Base-by-base conservation (phyloP, 2,113 vertebrate genomes). In the Brachyhypopomus gauderio region DNA sequence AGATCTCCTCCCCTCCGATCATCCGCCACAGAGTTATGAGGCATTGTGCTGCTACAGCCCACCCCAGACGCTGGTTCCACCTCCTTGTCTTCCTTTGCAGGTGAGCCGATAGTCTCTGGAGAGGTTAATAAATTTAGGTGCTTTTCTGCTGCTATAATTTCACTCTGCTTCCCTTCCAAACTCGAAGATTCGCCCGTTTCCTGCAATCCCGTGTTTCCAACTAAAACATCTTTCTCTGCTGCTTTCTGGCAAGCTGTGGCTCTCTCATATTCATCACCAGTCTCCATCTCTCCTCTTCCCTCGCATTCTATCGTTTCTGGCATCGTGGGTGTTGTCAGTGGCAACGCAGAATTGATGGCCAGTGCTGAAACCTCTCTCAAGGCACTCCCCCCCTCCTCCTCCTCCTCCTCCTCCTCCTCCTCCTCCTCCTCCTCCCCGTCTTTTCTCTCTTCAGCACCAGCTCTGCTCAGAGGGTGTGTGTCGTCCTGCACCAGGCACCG, bases 281-380 rank as follows among this genome's bases (percentile, higher is more conserved):
- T 89, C 86, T 78, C 83, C n/a, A 88, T 81, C 87, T 90, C 91
- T 91, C 87, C 79, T 86, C 88, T 90, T 91, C 89, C 82, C 83
- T 88, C 62, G 73, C 89, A 87, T 91, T 93, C 87, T 85, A 90
- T 91, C 89, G 88, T 89, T 93, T 91, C 92, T 92, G 89, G 89
- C 86, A 90, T 87, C 70, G 91, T 90, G 91, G 92, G 91, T 91
- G 91, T 94, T 90, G 90, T 91, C 89, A 90, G 86, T 90, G 90
- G 92, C 88, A 92, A 92, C 91, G 86, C 86, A 20, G 72, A 59
- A 58, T 77, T 69, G 83, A 87, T 75, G 81, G 85, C 87, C 82
- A 82, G 85, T 72, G 82, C 84, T 87, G 83, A 89, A 91, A 87
- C 85, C 87, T 90, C 80, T 91, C 89, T 87, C 88, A 91, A 88